phyloP scores from a whole-genome alignment of 2,113 vertebrate species.

The Myiopsitta monachus region DNA sequence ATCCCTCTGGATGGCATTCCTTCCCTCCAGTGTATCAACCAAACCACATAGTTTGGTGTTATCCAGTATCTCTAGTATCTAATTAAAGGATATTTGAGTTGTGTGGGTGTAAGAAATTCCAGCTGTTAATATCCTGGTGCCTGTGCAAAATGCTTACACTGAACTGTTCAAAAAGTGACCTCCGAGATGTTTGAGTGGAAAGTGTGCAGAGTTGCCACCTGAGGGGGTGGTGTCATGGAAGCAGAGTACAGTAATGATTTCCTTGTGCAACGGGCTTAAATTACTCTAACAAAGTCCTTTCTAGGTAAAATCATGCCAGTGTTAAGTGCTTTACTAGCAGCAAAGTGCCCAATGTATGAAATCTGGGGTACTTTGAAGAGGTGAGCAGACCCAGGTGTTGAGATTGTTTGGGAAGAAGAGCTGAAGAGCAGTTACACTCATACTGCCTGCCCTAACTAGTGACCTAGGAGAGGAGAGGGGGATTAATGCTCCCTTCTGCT shows the following conservation, averaged over 20 bases:
- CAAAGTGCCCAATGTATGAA: not conserved
- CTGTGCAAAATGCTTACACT: not conserved
- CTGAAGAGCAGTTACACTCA: not conserved
- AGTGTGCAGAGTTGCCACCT: not conserved
- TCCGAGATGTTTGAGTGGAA: not conserved
- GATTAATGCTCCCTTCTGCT: not conserved
- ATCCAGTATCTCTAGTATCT: not conserved
- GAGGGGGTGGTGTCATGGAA: not conserved
- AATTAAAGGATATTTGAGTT: not conserved
- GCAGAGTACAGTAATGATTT: not conserved
- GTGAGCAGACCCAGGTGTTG: not conserved
- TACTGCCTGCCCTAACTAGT: not conserved
- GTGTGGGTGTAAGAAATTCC: not conserved
- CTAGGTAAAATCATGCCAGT: not conserved
- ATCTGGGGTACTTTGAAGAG: fast-evolving
- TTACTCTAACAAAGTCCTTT: not conserved
- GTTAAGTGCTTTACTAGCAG: not conserved
- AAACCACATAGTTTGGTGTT: too few relatives aligned
- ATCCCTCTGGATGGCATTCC: too few relatives aligned
- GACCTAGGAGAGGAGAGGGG: not conserved
- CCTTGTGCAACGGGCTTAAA: not conserved
- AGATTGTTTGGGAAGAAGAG: not conserved
- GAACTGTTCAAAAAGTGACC: not conserved
- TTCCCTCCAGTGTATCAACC: too few relatives aligned
- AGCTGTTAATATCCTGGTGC: not conserved